Evolutionary conservation across 2,888 invertebrate genomes (phyloP).

Genomic region (Argyresthia albistria): DNA sequence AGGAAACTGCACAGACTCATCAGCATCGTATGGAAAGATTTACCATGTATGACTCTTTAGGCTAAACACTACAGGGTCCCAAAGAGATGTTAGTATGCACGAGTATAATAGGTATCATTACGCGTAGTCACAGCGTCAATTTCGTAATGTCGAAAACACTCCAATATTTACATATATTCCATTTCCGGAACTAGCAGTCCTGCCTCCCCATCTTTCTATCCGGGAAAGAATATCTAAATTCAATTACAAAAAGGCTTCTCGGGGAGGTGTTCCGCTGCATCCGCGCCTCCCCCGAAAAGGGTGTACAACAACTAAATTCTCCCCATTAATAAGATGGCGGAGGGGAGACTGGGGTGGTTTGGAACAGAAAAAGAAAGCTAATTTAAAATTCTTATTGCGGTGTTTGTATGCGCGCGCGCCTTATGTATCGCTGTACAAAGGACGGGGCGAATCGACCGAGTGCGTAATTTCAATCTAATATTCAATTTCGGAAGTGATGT

Average conservation of each 20-base stretch:
- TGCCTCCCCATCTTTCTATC: constrained; percentile 51
- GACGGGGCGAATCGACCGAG: constrained; percentile 56
- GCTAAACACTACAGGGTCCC: no score
- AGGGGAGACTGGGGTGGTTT: constrained; percentile 49
- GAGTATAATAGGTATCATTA: not conserved
- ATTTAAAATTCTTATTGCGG: constrained; percentile 70
- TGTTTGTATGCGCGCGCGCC: constrained; percentile 68
- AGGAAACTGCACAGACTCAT: no score
- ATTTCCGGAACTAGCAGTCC: constrained; percentile 38
- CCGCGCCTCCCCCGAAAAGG: constrained; percentile 63
- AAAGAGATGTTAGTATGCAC: no score
- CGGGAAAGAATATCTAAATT: constrained; percentile 68
- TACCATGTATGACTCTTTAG: no score
- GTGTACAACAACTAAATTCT: constrained; percentile 71
- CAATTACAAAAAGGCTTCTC: constrained; percentile 70
- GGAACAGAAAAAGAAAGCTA: constrained; percentile 70
- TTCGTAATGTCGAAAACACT: constrained; percentile 35
- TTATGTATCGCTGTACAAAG: constrained; percentile 67
- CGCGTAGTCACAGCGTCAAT: constrained; percentile 32
- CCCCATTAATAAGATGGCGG: constrained; percentile 66
- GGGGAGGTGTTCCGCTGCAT: constrained; percentile 59
- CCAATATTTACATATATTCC: constrained; percentile 42
- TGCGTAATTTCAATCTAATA: constrained; percentile 71
- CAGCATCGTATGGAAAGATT: no score
- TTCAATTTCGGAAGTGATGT: constrained; percentile 65